Evolutionary conservation across 2,797 vertebrate species (phyloP).

Genomic region (Microctenopoma stevenorrisi): DNA sequence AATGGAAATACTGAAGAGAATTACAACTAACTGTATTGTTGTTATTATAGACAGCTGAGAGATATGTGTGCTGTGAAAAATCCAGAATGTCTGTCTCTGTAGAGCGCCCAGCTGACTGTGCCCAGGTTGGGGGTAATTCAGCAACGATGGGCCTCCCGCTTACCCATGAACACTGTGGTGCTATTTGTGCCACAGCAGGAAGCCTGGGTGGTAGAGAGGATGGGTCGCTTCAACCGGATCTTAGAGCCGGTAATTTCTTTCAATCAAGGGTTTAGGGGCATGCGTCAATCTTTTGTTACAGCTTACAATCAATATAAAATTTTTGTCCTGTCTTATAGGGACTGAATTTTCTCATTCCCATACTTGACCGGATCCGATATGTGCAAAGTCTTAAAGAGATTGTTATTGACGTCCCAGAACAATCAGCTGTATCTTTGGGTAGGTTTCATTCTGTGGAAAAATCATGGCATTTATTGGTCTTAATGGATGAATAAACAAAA

Average conservation of each 20-base stretch:
- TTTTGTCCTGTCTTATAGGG: constrained; percentile 80
- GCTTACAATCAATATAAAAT: constrained; percentile 41
- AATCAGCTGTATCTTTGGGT: constrained; percentile 95
- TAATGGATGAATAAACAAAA: not conserved
- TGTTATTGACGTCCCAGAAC: constrained; percentile 96
- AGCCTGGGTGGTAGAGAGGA: constrained; percentile 97
- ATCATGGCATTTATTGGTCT: not conserved
- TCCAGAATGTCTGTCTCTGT: not conserved
- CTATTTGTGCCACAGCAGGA: constrained; percentile 98
- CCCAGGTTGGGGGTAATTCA: constrained; percentile 76
- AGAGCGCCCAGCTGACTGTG: constrained; percentile 68
- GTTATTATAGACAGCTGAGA: not conserved
- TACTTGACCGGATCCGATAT: constrained; percentile 91
- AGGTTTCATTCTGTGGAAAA: constrained; percentile 42
- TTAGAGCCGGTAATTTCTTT: constrained; percentile 87
- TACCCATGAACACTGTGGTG: constrained; percentile 93
- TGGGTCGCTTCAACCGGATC: constrained; percentile 95
- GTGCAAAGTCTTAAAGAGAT: constrained; percentile 99
- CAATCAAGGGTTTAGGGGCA: constrained; percentile 79
- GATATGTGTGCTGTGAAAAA: not conserved
- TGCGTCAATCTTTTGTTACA: not conserved
- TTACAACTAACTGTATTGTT: no score
- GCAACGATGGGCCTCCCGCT: constrained; percentile 85
- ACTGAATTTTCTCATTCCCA: constrained; percentile 93
- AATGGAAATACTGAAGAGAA: no score